Base-by-base conservation (phyloP, 2,113 vertebrate species). In the Mus spicilegus region DNA sequence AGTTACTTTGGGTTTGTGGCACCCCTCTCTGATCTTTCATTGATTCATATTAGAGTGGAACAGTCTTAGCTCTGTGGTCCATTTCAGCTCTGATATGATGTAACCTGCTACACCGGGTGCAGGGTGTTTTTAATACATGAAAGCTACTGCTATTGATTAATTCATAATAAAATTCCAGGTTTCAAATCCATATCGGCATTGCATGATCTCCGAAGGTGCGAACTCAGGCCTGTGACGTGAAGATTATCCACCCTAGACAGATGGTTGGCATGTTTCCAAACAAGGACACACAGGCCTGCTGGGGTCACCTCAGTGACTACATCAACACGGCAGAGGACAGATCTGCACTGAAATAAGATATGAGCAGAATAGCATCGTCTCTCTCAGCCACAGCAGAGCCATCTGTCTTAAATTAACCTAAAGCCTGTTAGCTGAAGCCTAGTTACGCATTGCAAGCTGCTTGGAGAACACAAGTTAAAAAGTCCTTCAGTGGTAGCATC, bases 391-490 rank as follows among this genome's bases (percentile, higher is more conserved):
- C 24, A 69, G 39, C 63, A 75, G 46, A 90, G 69, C 20, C 58
- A 75, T 89, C 92, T 96, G 89, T 95, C 78, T 95, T 96, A 75
- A 89, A 90, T 95, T 89, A 97, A 91, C 30, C 89, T 87, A 33
- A 88, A 76, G 36, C 58, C 82, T 91, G 30, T 94, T 87, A 91
- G 77, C 72, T 84, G 63, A 93, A 87, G 22, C 20, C 69, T 91
- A 94, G 82, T 97, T 97, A 96, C 89, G 93, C 36, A 58, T n/a
- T 84, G 75, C 26, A 89, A 93, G 17, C 93, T 95, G 78, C 95
- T 82, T 91, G 28, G 49, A 69, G 39, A 90, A 95, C 96, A 95
- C 86, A 95, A 90, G 73, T 92, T 46, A 90, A 92, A 92, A 95
- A 95, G 46, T 89, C 49, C 86, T 46, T 82, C 51, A 28, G 88